Base-by-base conservation (phyloP, 2,113 vertebrate species). In the Blennius ocellaris region DNA sequence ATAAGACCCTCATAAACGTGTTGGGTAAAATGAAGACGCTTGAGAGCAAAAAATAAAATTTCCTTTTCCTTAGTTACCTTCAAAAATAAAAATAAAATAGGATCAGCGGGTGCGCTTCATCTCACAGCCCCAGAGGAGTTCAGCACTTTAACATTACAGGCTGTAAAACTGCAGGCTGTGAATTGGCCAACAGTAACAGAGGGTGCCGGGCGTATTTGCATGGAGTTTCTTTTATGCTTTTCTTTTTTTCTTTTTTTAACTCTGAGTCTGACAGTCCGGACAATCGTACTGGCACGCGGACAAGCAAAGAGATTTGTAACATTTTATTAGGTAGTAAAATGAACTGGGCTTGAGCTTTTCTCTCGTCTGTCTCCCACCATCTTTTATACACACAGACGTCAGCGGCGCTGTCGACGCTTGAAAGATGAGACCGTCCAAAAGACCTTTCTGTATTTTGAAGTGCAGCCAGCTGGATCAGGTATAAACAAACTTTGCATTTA, bases 1-100 rank as follows among this genome's bases (percentile, higher is more conserved):
- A 55, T 6, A 16, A 69, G 38, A 44, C 40, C 45, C 15, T 36
- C 10, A 40, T 38, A 14, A 54, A 56, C 2, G 30, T 9, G 11
- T 8, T 15, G 11, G 59, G 49, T 3, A 17, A 76, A 57, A 2
- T 3, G 49, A 66, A 7, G 30, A 21, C 15, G 11, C 58, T 39
- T 40, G 53, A 47, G 68, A 58, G 47, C 6, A 54, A 41, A 50
- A 61, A 61, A 45, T 70, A 40, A 71, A 72, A 78, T 54, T 50
- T 57, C 11, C 4, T 21, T 78, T 65, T 47, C 50, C 36, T 55
- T 68, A 49, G 15, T 61, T 76, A 12, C 7, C 51, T 69, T 50
- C 50, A 50, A 49, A 55, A 56, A 76, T 6, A 56, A 50, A 12
- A 41, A 48, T 14, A 61, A 60, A 63, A 64, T 15, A 14, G 54